phyloP scores from a whole-genome alignment of 2,113 vertebrate species.

The Anser cygnoides region DNA sequence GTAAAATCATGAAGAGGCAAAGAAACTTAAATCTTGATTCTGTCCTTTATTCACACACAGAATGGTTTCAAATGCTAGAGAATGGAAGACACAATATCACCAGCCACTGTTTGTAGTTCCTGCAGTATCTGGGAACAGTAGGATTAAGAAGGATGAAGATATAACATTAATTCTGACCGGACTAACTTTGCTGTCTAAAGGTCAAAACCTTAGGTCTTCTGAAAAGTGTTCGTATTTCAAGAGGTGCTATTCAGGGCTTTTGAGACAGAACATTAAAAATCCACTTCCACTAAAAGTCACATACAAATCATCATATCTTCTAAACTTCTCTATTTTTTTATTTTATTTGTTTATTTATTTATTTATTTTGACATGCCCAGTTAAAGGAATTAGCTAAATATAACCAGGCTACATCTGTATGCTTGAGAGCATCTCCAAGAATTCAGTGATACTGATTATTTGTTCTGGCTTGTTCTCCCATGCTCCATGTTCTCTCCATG shows the following conservation, averaged over 20 bases:
- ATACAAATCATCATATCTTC: not conserved
- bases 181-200: not conserved
- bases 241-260: not conserved
- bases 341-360: not conserved
- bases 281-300: not conserved
- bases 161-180: not conserved
- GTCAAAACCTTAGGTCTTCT: not conserved
- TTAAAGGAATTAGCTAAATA: not conserved
- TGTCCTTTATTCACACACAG: not conserved
- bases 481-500: not conserved
- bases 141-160: not conserved
- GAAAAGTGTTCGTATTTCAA: not conserved
- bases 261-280: not conserved
- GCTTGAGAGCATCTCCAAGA: not conserved
- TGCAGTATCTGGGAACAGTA: not conserved
- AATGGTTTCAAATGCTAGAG: not conserved
- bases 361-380: not conserved
- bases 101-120: not conserved
- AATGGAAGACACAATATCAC: not conserved
- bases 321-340: not conserved
- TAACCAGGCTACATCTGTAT: not conserved
- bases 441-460: not conserved
- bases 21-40: not conserved
- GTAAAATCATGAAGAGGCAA: not conserved
- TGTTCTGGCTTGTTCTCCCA: fast-evolving